Percentiles rank a stretch among this genome's conserved stretches.
Conservation (phyloP, 2,113 vertebrate genomes). For the Riparia riparia region DNA sequence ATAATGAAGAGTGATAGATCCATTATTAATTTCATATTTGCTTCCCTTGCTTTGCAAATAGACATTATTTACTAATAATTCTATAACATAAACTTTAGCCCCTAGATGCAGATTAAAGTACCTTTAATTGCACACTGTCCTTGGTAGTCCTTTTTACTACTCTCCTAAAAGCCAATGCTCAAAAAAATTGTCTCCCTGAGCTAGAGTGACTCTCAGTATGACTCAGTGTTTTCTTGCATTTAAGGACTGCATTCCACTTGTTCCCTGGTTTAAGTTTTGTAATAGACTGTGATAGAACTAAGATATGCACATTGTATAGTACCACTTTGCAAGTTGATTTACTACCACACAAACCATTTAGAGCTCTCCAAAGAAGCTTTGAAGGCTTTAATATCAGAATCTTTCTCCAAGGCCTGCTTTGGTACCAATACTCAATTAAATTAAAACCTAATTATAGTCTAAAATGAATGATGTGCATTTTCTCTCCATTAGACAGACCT, state of each 20-base stretch:
- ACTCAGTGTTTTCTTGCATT: neutral
- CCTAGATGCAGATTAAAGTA: neutral
- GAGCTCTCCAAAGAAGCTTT: constrained; percentile 12
- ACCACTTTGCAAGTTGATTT: constrained; percentile 38
- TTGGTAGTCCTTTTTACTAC: neutral
- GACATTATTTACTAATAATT: neutral
- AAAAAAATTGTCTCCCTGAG: neutral
- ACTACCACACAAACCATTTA: constrained; percentile 34
- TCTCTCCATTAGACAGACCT: constrained; percentile 13
- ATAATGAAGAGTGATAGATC: neutral
- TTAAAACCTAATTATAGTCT: constrained; percentile 68
- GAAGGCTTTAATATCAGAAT: constrained; percentile 54
- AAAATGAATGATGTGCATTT: constrained; percentile 58
- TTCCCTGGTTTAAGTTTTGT: neutral
- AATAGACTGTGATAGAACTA: neutral
- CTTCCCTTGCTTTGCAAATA: neutral
- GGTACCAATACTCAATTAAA: constrained; percentile 64
- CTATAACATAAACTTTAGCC: neutral
- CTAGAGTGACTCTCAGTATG: neutral
- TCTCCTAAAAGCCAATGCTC: neutral
- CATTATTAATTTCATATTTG: neutral
- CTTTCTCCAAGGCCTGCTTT: constrained; percentile 56
- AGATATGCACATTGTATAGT: neutral
- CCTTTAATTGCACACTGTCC: neutral
- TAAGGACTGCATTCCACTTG: neutral